Evolutionary conservation across 2,888 invertebrate species (phyloP).

Genomic region (Cyrtodaria siliqua): DNA sequence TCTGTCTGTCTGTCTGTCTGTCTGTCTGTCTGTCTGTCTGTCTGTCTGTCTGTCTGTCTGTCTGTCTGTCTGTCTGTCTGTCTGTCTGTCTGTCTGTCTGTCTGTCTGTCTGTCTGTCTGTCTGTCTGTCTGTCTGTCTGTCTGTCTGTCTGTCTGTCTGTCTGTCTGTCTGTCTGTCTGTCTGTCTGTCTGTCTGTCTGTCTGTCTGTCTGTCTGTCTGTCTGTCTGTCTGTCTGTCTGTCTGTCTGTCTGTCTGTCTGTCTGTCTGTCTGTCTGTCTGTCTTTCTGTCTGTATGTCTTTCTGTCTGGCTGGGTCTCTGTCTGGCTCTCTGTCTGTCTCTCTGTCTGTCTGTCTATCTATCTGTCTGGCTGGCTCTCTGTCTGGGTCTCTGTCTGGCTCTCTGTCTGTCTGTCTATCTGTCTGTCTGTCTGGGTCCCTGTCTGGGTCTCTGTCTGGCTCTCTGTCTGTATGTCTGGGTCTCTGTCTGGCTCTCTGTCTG

Average conservation of each 20-base stretch:
- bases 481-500: too few relatives aligned
- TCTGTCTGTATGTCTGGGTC: too few relatives aligned
- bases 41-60: neutral
- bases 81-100: slow-evolving; percentile 13
- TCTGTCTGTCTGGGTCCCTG: too few relatives aligned
- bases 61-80: neutral
- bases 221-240: neutral
- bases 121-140: slow-evolving; percentile 5
- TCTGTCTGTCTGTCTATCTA: too few relatives aligned
- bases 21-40: neutral
- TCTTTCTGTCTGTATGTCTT: too few relatives aligned
- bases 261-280: too few relatives aligned
- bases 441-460: too few relatives aligned
- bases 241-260: slow-evolving; percentile 11
- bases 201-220: slow-evolving; percentile 4
- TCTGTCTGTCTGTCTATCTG: too few relatives aligned
- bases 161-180: slow-evolving; percentile 3
- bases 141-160: slow-evolving; percentile 3
- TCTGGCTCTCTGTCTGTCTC: too few relatives aligned
- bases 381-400: too few relatives aligned
- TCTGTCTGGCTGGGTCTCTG: too few relatives aligned
- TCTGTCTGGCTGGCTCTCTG: too few relatives aligned
- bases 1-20: neutral
- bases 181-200: slow-evolving; percentile 9
- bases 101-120: slow-evolving; percentile 12